phyloP scores from a whole-genome alignment of 2,797 vertebrate genomes.

The Enteromius mattozi region DNA sequence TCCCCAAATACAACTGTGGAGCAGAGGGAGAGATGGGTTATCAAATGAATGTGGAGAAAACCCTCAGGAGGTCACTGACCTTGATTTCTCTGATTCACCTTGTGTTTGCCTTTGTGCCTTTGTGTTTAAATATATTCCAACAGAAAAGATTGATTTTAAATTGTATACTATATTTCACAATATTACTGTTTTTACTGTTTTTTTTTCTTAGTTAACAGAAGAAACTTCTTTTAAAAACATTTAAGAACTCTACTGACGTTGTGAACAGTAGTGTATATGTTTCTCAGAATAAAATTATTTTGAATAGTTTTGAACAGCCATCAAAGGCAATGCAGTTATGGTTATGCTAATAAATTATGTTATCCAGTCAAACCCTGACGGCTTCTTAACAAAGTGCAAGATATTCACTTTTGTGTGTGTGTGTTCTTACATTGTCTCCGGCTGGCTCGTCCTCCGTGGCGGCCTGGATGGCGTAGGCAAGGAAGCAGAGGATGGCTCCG shows the following conservation, averaged over 20 bases:
- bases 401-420: not conserved
- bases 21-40: slow-evolving; percentile 2
- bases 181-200: not conserved
- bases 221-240: not conserved
- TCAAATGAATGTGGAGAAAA: not conserved
- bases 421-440: slow-evolving; percentile 78
- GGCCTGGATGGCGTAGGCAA: slow-evolving; percentile 84
- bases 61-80: not conserved
- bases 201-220: not conserved
- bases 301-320: not conserved
- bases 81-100: not conserved
- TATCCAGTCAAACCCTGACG: not conserved
- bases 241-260: not conserved
- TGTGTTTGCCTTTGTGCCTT: not conserved
- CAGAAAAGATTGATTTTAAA: too few species aligned
- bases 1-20: slow-evolving; percentile 87
- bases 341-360: not conserved
- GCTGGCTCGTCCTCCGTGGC: slow-evolving; percentile 81
- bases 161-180: too few species aligned
- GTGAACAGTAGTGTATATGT: not conserved
- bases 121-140: too few species aligned
- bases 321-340: not conserved
- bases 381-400: not conserved
- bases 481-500: slow-evolving; percentile 84
- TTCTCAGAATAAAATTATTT: not conserved